Evolutionary conservation across 1,140 invertebrate genomes (phyloP).

Genomic region (Saccostrea glomerata): DNA sequence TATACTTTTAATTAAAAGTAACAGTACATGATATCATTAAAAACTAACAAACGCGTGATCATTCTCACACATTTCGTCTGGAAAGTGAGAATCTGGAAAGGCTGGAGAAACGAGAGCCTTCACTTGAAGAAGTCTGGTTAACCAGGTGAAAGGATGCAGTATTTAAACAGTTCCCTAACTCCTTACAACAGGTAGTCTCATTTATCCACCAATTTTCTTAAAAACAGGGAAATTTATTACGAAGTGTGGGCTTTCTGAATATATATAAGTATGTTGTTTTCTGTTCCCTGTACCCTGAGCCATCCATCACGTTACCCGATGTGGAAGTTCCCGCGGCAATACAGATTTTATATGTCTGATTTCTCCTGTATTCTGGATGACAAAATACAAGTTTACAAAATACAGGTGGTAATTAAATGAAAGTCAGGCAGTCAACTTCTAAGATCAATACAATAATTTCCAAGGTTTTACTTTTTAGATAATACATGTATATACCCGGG

Average conservation of each 20-base stretch:
- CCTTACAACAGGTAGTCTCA: not conserved
- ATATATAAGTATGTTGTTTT: not conserved
- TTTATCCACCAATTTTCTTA: conserved; percentile 14
- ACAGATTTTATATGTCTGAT: too few relatives aligned
- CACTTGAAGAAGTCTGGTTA: conserved; percentile 3
- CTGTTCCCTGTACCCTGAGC: not conserved
- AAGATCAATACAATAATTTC: too few relatives aligned
- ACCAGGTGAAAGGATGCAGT: not conserved
- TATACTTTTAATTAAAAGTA: too few relatives aligned
- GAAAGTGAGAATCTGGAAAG: not conserved
- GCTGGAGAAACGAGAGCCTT: not conserved
- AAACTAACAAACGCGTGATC: not conserved
- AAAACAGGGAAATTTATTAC: conserved; percentile 11
- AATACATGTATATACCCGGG: too few relatives aligned
- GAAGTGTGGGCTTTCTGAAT: not conserved
- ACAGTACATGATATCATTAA: too few relatives aligned
- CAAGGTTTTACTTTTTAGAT: too few relatives aligned
- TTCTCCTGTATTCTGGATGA: too few relatives aligned
- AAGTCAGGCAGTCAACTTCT: too few relatives aligned
- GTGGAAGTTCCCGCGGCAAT: not conserved
- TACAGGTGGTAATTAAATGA: too few relatives aligned
- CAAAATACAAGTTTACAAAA: too few relatives aligned
- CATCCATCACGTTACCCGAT: not conserved
- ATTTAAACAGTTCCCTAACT: conserved; percentile 22
- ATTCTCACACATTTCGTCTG: not conserved